Evolutionary conservation across 2,888 invertebrate genomes (phyloP).

Genomic region (Noctua janthina): DNA sequence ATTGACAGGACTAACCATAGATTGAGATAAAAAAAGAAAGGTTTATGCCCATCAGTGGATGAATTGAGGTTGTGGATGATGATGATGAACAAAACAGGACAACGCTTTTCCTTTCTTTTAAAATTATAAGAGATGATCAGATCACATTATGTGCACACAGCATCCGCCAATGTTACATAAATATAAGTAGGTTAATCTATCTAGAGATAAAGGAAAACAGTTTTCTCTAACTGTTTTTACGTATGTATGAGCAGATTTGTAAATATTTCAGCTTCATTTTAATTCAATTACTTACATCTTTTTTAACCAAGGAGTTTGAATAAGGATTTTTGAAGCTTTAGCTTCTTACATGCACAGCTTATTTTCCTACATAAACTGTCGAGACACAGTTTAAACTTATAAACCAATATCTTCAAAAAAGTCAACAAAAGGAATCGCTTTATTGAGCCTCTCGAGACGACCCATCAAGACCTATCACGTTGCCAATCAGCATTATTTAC

Average conservation of each 20-base stretch:
- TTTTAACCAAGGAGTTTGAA: background rate
- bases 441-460: constrained; percentile 30
- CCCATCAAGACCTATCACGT: background rate
- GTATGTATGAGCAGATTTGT: background rate
- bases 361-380: background rate
- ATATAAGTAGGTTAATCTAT: constrained; percentile 29
- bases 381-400: background rate
- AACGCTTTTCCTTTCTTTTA: background rate
- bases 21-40: background rate
- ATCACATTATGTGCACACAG: background rate
- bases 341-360: background rate
- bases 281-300: background rate
- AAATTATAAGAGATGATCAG: background rate
- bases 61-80: background rate
- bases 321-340: background rate
- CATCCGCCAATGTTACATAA: constrained; percentile 1
- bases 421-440: constrained; percentile 2
- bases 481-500: constrained; percentile 16
- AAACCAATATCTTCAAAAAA: background rate
- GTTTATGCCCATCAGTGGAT: background rate
- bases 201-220: constrained; percentile 12
- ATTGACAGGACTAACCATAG: background rate
- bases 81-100: background rate
- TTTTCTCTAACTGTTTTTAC: background rate
- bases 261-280: background rate